Percentiles rank a stretch among this genome's conserved stretches.
Evolutionary conservation across 1,140 invertebrate species (phyloP).

Genomic region (Drosophila navojoa): DNA sequence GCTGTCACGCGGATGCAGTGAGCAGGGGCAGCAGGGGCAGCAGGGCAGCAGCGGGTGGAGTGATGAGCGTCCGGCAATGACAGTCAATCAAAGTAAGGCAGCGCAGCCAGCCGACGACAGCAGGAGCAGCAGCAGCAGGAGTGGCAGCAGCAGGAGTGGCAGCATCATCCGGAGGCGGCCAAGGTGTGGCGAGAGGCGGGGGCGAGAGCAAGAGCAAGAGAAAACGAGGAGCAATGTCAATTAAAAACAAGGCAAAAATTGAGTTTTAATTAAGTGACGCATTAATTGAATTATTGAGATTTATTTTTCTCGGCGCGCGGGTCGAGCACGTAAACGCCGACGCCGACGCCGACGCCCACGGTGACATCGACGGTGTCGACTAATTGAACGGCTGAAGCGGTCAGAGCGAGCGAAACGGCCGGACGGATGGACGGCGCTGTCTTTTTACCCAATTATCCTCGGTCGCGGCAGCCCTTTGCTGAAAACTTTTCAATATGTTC

Average conservation of each 20-base stretch:
- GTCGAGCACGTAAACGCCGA: too few relatives aligned
- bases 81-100: conserved; percentile 49
- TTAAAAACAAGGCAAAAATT: conserved; percentile 74
- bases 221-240: conserved; percentile 63
- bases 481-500: conserved; percentile 36
- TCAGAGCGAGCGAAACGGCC: neutral
- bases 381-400: conserved; percentile 9
- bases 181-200: conserved; percentile 1
- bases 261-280: conserved; percentile 79
- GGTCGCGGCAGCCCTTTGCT: conserved; percentile 16
- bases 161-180: neutral
- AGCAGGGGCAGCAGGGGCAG: neutral
- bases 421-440: neutral
- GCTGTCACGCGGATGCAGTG: conserved; percentile 47
- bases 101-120: neutral
- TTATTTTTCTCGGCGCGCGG: conserved; percentile 50
- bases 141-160: neutral
- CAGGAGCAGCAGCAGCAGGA: neutral
- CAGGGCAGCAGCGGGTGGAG: neutral
- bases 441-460: conserved; percentile 37
- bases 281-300: conserved; percentile 80
- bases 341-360: too few relatives aligned
- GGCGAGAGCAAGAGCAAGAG: conserved; percentile 18
- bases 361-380: neutral
- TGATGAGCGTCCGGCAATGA: conserved; percentile 30